Evolutionary conservation across 2,113 vertebrate species (phyloP), one percentile per base, ranked within the genome.

Genomic region (Melanotaenia duboulayi): DNA sequence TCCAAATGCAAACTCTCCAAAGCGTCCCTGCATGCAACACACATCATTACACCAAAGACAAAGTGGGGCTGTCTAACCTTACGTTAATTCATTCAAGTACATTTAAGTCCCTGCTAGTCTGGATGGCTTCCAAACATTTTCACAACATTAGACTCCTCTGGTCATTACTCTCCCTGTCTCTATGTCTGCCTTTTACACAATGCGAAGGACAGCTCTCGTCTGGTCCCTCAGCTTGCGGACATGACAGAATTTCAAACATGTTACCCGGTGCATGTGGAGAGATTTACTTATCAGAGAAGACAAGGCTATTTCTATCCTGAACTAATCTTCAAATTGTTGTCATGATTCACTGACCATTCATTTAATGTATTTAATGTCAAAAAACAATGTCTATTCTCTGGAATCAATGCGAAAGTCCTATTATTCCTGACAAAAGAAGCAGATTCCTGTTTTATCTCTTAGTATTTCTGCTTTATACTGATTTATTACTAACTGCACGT

Each of bases 61-160:
- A 78, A 84, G 66, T 42, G 68, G 42, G 12, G 71, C 74, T 61
- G 81, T 89, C 81, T 71, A 62, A 84, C 63, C 79, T 74, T 57
- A 74, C 37, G 20, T 81, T 87, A 83, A 88, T 87, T 82, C 71
- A 70, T 56, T 63, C 17, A 19, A 80, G 83, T 75, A 65, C 81
- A 81, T 84, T 65, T 50, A 80, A 81, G 76, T 59, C 71, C 59
- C 66, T 37, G 78, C 62, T 25, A 19, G 63, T 72, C 82, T 90
- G 87, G 89, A 83, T 6, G 68, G 52, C 66, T 85, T 90, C 87
- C 89, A 91, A 87, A 89, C 75, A 76, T 85, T 74, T 82, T 68
- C 74, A 83, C 66, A 51, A 75, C 80, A 90, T 92, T 90, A 90
- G 68, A 80, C 57, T 77, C 63, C 50, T 78, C 74, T 14, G 71